Conservation (phyloP, 2,113 vertebrate genomes). For the Hippocampus comes region DNA sequence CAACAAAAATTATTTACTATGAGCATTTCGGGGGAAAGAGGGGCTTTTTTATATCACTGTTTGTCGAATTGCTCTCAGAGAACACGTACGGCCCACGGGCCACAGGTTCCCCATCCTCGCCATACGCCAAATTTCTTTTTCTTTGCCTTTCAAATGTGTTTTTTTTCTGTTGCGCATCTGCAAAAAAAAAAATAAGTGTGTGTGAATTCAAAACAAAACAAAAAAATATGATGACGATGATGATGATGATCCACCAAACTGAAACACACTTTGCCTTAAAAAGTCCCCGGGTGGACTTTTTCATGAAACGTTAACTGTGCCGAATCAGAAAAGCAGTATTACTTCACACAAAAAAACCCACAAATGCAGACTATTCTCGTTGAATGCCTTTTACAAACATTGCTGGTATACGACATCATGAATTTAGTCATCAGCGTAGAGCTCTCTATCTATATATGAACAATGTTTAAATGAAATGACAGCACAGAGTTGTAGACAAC, state of each 20-base stretch:
- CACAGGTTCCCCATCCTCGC: not conserved
- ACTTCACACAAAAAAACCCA: conserved; percentile 35
- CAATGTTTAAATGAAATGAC: conserved; percentile 73
- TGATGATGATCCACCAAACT: conserved; percentile 77
- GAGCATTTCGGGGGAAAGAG: too few relatives aligned
- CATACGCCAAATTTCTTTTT: not conserved
- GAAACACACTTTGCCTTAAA: conserved; percentile 83
- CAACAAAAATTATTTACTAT: not conserved
- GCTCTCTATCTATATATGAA: conserved; percentile 72
- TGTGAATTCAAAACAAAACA: conserved; percentile 69
- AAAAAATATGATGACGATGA: conserved; percentile 60
- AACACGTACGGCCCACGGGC: not conserved
- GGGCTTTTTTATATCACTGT: not conserved
- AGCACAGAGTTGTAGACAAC: conserved; percentile 76
- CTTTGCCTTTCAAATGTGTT: conserved; percentile 52
- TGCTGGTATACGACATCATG: conserved; percentile 74
- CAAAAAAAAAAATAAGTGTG: conserved; percentile 68
- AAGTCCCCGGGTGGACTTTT: conserved; percentile 76
- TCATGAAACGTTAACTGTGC: conserved; percentile 76
- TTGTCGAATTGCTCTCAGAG: not conserved
- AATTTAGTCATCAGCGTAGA: conserved; percentile 77
- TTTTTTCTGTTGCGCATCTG: conserved; percentile 72
- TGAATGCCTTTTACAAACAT: conserved; percentile 76
- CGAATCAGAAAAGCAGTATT: conserved; percentile 75
- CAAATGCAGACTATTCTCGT: conserved; percentile 74